Evolutionary conservation across 2,888 invertebrate genomes (phyloP).

Genomic region (Drosophila setosimentum): DNA sequence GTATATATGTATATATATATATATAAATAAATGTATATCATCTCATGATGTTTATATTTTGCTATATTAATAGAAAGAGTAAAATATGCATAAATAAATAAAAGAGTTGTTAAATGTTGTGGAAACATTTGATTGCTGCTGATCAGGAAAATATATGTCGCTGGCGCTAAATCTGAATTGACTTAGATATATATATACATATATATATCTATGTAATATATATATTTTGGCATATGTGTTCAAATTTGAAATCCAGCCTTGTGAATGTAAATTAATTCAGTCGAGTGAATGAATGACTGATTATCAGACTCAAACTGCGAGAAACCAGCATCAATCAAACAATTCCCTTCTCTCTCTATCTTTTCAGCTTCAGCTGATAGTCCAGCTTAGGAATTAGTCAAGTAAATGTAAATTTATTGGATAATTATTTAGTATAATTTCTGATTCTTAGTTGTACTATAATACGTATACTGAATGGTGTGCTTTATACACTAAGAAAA

Average conservation of each 20-base stretch:
- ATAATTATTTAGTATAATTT: constrained; percentile 28
- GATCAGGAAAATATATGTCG: not conserved
- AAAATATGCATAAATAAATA: not conserved
- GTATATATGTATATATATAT: not conserved
- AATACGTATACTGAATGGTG: not conserved
- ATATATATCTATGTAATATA: constrained; percentile 3
- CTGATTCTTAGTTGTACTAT: constrained; percentile 17
- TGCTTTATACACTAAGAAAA: not conserved
- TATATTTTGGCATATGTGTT: not conserved
- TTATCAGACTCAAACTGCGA: constrained; percentile 25
- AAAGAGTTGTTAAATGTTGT: not conserved
- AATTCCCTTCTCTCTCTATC: not conserved
- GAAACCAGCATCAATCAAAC: constrained; percentile 5
- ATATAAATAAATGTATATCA: no score
- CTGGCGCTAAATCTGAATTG: not conserved
- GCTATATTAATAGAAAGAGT: not conserved
- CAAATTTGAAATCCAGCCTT: not conserved
- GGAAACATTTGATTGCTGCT: not conserved
- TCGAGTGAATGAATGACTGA: constrained; percentile 25
- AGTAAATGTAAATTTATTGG: constrained; percentile 24
- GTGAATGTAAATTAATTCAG: constrained; percentile 4
- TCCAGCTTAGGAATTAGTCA: constrained; percentile 19
- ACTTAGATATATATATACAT: not conserved
- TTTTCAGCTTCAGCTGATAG: not conserved
- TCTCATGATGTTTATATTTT: not conserved